Conservation (phyloP, 1,140 invertebrate genomes). For the Eurosta solidaginis region DNA sequence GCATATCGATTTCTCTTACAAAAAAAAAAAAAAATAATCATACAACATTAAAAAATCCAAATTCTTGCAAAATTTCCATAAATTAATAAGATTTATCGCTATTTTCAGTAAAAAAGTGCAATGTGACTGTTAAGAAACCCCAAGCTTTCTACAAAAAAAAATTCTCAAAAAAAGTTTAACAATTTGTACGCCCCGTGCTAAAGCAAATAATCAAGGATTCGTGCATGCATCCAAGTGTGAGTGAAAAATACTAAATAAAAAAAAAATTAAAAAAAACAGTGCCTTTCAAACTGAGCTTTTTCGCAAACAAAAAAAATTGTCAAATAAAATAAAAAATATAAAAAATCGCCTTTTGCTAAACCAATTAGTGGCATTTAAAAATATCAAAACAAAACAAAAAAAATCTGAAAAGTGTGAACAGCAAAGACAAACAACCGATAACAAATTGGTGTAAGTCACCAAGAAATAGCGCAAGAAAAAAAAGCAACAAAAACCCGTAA, state of each 20-base stretch:
- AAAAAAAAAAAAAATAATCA: background rate
- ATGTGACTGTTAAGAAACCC: constrained; percentile 12
- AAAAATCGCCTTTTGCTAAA: too few relatives aligned
- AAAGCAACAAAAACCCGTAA: background rate
- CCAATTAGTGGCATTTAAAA: constrained; percentile 12
- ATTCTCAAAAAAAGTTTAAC: background rate
- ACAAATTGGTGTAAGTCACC: constrained; percentile 11
- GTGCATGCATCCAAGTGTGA: constrained; percentile 3
- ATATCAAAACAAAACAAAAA: background rate
- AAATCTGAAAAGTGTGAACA: background rate
- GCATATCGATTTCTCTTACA: background rate
- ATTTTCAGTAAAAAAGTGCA: constrained; percentile 9
- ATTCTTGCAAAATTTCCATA: background rate
- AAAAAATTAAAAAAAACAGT: background rate
- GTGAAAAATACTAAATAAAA: background rate
- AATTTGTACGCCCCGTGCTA: background rate
- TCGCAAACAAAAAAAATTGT: background rate
- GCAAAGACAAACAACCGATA: constrained; percentile 28
- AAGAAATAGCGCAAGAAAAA: constrained; percentile 15
- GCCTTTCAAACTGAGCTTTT: background rate
- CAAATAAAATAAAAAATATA: too few relatives aligned
- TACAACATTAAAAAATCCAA: background rate
- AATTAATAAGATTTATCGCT: background rate
- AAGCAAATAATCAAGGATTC: background rate
- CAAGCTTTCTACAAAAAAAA: background rate